These are phyloP conservation scores for Streptopelia turtur DNA, from an alignment of 2,797 vertebrate genomes.

Conservation along the genomic window DNA sequence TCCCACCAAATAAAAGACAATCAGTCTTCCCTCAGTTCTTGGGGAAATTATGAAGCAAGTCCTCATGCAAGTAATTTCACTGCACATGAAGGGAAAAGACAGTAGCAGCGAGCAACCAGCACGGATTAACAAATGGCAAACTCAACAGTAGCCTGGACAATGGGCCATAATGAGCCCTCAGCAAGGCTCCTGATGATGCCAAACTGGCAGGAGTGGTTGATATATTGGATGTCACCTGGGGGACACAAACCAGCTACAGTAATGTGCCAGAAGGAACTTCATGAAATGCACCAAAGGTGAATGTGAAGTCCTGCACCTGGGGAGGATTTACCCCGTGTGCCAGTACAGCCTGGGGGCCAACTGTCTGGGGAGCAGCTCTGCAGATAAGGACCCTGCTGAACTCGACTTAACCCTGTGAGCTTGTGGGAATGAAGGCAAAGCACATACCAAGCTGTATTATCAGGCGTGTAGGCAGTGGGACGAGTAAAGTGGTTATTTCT, in stretches of 20 bases:
- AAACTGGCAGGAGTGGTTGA: not conserved
- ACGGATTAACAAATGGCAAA: not conserved
- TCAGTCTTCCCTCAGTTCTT: not conserved
- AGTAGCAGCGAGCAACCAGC: not conserved
- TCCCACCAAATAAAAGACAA: not conserved
- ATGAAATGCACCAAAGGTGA: not conserved
- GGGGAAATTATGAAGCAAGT: not conserved
- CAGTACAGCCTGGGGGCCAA: not conserved
- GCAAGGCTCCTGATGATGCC: not conserved
- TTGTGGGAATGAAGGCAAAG: not conserved
- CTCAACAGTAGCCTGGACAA: not conserved
- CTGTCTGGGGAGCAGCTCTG: not conserved
- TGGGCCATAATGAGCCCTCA: accelerated
- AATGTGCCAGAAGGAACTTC: not conserved
- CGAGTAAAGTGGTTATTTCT: not conserved
- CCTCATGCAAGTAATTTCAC: not conserved
- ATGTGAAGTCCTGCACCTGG: not conserved
- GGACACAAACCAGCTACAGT: not conserved
- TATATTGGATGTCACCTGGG: not conserved
- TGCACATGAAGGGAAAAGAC: not conserved
- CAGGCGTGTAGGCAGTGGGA: not conserved
- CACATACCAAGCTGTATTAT: not conserved
- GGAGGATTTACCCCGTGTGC: accelerated
- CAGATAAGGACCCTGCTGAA: not conserved
- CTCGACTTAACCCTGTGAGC: accelerated